Base-by-base conservation (phyloP, 2,888 invertebrate genomes). In the Argyresthia goedartella region DNA sequence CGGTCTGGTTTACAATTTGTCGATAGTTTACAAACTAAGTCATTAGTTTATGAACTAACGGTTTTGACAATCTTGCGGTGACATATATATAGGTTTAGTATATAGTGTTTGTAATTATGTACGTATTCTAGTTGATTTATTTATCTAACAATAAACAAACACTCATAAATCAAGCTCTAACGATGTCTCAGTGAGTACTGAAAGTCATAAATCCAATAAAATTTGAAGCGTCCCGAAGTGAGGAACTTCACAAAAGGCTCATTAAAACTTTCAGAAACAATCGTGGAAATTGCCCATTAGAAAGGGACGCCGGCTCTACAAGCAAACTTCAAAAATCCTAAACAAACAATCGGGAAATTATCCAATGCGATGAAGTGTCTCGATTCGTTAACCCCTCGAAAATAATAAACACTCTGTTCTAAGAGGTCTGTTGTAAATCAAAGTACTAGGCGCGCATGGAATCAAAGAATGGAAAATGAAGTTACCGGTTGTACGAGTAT, bases 141-240 rank as follows among this genome's bases (percentile, higher is more conserved):
- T n/a, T n/a, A n/a, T n/a, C n/a, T n/a, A n/a, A n/a, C 25, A 6
- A 25, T 25, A 25, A 25, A 25, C 25, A 25, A 25, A 25, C 25
- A 25, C 3, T 25, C 25, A 25, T 25, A 25, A 25, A 25, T 25
- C 25, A 25, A 25, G 6, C 6, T 25, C 25, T 4, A 25, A 6
- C 6, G 6, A 25, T 25, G n/a, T 25, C 25, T 25, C 25, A 25
- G 25, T 25, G 25, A 25, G 25, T 25, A 25, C 25, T 25, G 47
- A 60, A 64, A 58, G 62, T 61, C 59, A 59, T 62, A 62, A 66
- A 65, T 64, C 62, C 60, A 64, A 65, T 64, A 62, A 64, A 61
- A 62, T 62, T 59, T 62, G 62, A 63, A 61, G 60, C 59, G 58
- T 60, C 59, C 55, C 58, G 11, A 35, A 43, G 51, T 16, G 55